These are phyloP conservation scores for Podarcis cretensis DNA, from an alignment of 2,113 vertebrate species.

Conservation along the genomic window DNA sequence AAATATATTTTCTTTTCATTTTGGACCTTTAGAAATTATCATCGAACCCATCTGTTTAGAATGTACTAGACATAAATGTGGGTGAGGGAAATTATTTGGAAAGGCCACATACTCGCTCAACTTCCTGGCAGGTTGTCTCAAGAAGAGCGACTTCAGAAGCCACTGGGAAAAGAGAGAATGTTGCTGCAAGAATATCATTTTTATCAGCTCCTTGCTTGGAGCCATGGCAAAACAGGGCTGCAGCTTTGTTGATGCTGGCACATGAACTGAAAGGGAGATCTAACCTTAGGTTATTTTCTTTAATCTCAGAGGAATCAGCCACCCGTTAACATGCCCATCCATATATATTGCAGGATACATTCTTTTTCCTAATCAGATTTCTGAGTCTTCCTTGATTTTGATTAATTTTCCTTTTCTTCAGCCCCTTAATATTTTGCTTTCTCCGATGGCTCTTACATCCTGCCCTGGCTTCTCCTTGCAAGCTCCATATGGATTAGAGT, in stretches of 20 bases:
- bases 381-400: conserved; percentile 65
- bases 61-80: conserved; percentile 61
- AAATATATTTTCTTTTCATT: conserved; percentile 67
- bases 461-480: conserved; percentile 47
- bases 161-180: conserved; percentile 58
- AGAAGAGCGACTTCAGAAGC: conserved; percentile 58
- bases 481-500: conserved; percentile 32
- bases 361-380: conserved; percentile 66
- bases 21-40: conserved; percentile 69
- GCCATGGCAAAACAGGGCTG: conserved; percentile 58
- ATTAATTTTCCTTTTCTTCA: conserved; percentile 65
- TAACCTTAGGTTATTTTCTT: conserved; percentile 71
- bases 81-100: conserved; percentile 62
- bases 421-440: conserved; percentile 63
- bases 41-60: conserved; percentile 70
- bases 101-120: conserved; percentile 48
- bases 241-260: conserved; percentile 60
- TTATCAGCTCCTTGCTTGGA: conserved; percentile 66
- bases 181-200: conserved; percentile 67
- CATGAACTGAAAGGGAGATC: conserved; percentile 53
- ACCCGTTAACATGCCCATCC: conserved; percentile 52
- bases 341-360: conserved; percentile 37
- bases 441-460: conserved; percentile 58
- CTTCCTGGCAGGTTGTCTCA: conserved; percentile 65
- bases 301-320: conserved; percentile 66